phyloP scores from a whole-genome alignment of 2,113 vertebrate species.

The Choloepus hoffmanni region DNA sequence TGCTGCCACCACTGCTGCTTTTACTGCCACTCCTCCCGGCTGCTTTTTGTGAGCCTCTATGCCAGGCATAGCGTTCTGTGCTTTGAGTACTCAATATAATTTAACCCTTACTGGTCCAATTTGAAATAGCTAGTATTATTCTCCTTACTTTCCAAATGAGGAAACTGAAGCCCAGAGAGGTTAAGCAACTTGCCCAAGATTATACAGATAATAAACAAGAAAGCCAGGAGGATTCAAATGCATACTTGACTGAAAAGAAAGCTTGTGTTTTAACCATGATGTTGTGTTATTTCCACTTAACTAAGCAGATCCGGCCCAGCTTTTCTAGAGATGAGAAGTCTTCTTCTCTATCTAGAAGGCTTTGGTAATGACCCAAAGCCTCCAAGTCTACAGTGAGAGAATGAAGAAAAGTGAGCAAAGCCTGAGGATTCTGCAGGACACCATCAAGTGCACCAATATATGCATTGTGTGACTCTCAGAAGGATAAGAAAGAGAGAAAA shows the following conservation, averaged over 20 bases:
- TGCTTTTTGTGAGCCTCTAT: neutral
- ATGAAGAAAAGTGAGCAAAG: no score
- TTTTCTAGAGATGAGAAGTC: neutral
- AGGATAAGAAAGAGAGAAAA: no score
- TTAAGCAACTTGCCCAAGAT: neutral
- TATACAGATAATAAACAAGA: neutral
- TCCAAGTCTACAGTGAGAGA: neutral
- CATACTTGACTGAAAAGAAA: neutral
- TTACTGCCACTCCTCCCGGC: neutral
- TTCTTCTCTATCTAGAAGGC: neutral
- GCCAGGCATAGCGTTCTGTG: neutral
- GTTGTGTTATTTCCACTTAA: neutral
- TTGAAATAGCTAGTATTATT: neutral
- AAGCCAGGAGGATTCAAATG: constrained; percentile 14
- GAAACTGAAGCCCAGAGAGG: neutral
- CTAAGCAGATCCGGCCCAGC: neutral
- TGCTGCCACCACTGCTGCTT: neutral
- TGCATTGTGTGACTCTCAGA: no score
- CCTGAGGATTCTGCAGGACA: no score
- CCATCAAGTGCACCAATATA: no score
- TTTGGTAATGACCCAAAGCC: neutral
- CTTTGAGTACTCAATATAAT: neutral
- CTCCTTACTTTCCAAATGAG: neutral
- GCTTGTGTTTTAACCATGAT: neutral
- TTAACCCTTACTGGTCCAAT: neutral